phyloP scores from a whole-genome alignment of 2,797 vertebrate species.

The Limosa lapponica region DNA sequence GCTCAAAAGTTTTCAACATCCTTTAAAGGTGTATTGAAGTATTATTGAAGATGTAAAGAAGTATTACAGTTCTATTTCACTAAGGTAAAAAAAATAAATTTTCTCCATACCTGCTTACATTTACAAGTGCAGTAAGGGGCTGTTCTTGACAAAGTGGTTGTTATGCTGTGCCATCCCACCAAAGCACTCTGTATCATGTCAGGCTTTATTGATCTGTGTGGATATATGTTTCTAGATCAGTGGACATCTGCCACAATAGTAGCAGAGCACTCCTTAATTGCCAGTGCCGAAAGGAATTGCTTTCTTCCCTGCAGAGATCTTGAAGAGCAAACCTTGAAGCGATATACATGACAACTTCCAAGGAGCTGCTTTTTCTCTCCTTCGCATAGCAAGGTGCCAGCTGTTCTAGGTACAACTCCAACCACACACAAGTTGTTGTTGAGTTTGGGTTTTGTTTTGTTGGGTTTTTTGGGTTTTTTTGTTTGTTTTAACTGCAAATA shows the following conservation, averaged over 20 bases:
- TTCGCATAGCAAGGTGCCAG: background rate
- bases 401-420: background rate
- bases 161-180: background rate
- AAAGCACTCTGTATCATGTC: background rate
- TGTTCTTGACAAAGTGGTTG: background rate
- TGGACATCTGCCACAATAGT: background rate
- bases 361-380: background rate
- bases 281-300: background rate
- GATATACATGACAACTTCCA: background rate
- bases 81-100: background rate
- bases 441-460: background rate
- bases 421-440: background rate
- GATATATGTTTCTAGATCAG: conserved; percentile 40
- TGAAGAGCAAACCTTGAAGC: background rate
- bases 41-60: too few relatives aligned
- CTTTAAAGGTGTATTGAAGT: background rate
- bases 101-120: background rate
- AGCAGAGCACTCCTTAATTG: background rate
- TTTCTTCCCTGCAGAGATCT: background rate
- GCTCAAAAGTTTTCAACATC: background rate
- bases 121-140: background rate
- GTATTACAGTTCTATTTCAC: background rate
- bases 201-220: conserved; percentile 17
- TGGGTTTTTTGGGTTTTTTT: background rate
- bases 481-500: background rate